Percentiles rank a stretch among this genome's conserved stretches.
Evolutionary conservation across 2,888 invertebrate species (phyloP).

Genomic region (Agonopterix heracliana): DNA sequence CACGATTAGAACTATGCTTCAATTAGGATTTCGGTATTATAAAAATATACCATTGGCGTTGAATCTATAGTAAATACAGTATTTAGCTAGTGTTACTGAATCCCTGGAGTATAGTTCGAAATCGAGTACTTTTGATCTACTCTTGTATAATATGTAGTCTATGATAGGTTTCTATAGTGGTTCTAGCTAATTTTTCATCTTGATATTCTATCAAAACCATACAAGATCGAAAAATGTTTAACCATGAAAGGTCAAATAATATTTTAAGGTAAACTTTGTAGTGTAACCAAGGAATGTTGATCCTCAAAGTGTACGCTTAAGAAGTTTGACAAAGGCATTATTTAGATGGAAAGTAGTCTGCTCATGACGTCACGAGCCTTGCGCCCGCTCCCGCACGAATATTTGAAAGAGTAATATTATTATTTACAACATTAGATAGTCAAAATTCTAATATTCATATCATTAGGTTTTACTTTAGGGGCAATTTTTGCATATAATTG

Average conservation of each 20-base stretch:
- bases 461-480: conserved; percentile 74
- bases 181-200: conserved; percentile 57
- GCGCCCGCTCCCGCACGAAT: conserved; percentile 30
- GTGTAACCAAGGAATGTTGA: conserved; percentile 35
- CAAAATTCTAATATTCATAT: conserved; percentile 73
- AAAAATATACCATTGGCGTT: no score
- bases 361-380: conserved; percentile 29
- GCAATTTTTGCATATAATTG: conserved; percentile 49
- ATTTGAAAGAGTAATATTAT: conserved; percentile 35
- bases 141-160: conserved; percentile 65
- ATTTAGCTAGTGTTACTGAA: no score
- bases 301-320: conserved; percentile 48
- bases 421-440: conserved; percentile 65
- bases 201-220: conserved; percentile 34
- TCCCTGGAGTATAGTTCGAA: no score
- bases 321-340: conserved; percentile 38
- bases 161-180: conserved; percentile 55
- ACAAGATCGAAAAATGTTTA: conserved; percentile 36
- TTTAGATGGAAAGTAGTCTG: conserved; percentile 30
- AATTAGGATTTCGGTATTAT: no score
- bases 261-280: conserved; percentile 45
- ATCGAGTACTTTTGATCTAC: conserved; percentile 52
- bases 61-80: no score
- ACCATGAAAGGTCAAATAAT: conserved; percentile 35
- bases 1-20: conserved; percentile 23